These are phyloP conservation scores for Ceratosolen fusciceps DNA, from an alignment of 1,140 invertebrate species.

Conservation along the genomic window DNA sequence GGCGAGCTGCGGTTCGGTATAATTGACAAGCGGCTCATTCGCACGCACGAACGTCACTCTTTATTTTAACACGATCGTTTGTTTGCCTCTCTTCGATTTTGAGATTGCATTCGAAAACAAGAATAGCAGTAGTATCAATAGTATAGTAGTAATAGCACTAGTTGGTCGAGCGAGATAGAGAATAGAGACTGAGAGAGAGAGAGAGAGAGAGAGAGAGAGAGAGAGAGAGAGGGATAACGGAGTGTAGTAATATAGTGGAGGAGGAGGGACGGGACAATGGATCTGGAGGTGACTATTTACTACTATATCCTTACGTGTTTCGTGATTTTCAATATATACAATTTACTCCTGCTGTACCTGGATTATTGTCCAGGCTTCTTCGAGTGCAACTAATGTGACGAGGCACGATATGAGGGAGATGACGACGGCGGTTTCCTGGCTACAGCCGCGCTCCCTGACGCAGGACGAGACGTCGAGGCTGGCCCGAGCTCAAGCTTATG, in stretches of 20 bases:
- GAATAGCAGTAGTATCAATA: too few relatives aligned
- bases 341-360: background rate
- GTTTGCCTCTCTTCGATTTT: too few relatives aligned
- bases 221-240: too few relatives aligned
- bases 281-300: background rate
- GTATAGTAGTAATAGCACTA: too few relatives aligned
- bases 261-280: too few relatives aligned
- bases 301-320: background rate
- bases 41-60: background rate
- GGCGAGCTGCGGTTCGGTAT: background rate
- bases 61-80: background rate
- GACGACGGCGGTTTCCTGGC: background rate
- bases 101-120: too few relatives aligned
- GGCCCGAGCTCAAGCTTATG: conserved; percentile 21
- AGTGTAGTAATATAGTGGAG: too few relatives aligned
- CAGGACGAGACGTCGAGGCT: conserved; percentile 3
- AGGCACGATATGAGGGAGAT: background rate
- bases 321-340: background rate
- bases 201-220: too few relatives aligned
- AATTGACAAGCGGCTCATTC: too few relatives aligned
- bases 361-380: background rate
- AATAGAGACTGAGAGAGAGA: too few relatives aligned
- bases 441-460: background rate
- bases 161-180: too few relatives aligned
- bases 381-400: background rate